phyloP scores from a whole-genome alignment of 2,113 vertebrate species.

The Micromys minutus region DNA sequence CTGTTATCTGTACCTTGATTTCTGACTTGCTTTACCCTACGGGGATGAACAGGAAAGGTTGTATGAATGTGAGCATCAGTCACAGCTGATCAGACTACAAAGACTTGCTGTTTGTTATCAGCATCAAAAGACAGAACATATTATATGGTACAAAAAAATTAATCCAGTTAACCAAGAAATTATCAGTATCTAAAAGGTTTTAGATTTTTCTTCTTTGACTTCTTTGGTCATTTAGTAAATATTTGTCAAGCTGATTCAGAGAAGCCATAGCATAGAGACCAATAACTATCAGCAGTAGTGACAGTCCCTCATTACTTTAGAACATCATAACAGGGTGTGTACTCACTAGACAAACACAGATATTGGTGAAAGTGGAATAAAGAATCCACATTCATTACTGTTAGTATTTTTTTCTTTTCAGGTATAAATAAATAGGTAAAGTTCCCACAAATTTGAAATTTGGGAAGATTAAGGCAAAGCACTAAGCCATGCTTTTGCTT shows the following conservation, averaged over 20 bases:
- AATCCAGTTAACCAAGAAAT: slow-evolving; percentile 16
- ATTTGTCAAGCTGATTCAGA: slow-evolving; percentile 18
- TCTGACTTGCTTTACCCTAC: slow-evolving; percentile 1
- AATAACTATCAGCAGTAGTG: background rate
- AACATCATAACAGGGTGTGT: background rate
- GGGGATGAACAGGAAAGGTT: background rate
- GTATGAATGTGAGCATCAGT: background rate
- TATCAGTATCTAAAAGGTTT: slow-evolving; percentile 25
- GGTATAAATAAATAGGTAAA: background rate
- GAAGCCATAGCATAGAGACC: background rate
- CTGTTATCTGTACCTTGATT: slow-evolving; percentile 20
- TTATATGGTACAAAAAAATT: background rate
- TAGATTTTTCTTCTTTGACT: slow-evolving; percentile 36
- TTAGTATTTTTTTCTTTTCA: background rate
- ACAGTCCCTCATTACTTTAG: background rate
- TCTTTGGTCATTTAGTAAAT: slow-evolving; percentile 6
- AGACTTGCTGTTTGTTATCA: background rate
- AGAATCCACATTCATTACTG: background rate
- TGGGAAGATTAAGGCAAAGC: no score
- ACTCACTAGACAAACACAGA: background rate
- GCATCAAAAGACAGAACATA: slow-evolving; percentile 7
- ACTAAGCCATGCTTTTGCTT: background rate
- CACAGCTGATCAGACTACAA: background rate
- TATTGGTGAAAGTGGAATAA: background rate
- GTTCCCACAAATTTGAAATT: background rate